Evolutionary conservation across 2,888 invertebrate species (phyloP), one percentile per base, ranked within the genome.

Genomic region (Erebia palarica): DNA sequence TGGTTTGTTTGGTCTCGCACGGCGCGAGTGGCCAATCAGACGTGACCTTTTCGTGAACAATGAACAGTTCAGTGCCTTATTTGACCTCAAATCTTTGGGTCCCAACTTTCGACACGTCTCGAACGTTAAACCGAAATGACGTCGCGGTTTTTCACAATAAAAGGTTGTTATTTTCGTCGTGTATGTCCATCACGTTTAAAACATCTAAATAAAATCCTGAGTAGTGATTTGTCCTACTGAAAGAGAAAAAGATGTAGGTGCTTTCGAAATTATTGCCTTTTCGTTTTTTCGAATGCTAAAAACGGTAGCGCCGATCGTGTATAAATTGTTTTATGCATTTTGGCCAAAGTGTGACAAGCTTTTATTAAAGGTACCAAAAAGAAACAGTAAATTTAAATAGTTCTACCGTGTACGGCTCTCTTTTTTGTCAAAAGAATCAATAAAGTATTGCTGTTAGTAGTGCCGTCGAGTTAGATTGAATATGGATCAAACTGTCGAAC

Each of bases 21-120:
- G 74, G 71, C 58, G 68, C 72, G 65, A 74, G 77, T 73, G 68
- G 70, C 75, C 76, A 70, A 77, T 71, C 76, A 79, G 75, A 79
- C 82, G 80, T 83, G 83, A 83, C 82, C 82, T 81, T 80, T 81
- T 76, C 70, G 71, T 77, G 77, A 81, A 81, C 81, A 81, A 81
- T 79, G 75, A 74, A 70, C 84, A 83, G 83, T 87, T 85, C 83
- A 80, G 77, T 77, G 81, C 81, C 78, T 81, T 82, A 81, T 83
- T 82, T 81, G 80, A 83, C 83, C 82, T 80, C 78, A 77, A 77
- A 76, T 73, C 72, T 75, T 65, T 77, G 75, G 77, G 76, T 76
- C 70, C 72, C 80, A 82, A 85, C 88, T 89, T 89, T 88, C 86
- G 80, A 84, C 86, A 83, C 84, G 80, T 83, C 80, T 78, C 68